These are phyloP conservation scores for Megalonaias nervosa DNA, from an alignment of 1,140 invertebrate species.

Conservation along the genomic window DNA sequence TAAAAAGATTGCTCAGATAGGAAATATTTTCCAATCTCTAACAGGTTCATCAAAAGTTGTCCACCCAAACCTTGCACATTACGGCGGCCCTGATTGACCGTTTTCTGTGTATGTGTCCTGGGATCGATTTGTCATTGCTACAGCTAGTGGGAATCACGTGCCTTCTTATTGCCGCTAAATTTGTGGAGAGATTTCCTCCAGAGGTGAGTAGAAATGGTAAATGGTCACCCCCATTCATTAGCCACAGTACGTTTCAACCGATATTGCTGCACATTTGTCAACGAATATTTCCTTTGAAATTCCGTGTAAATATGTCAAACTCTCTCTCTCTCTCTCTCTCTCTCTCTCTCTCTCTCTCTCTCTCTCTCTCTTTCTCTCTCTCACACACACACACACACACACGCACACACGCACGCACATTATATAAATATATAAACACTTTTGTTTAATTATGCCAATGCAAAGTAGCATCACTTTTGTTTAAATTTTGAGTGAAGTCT, in stretches of 20 bases:
- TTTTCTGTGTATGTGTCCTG: constrained; percentile 39
- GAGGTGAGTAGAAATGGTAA: constrained; percentile 41
- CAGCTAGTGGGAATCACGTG: constrained; percentile 67
- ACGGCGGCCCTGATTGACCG: constrained; percentile 59
- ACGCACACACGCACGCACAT: no score
- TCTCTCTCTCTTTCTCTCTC: no score
- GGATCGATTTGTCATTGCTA: constrained; percentile 36
- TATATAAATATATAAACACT: no score
- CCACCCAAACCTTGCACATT: constrained; percentile 63
- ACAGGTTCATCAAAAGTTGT: constrained; percentile 60
- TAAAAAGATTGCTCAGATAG: neutral
- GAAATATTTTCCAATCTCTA: neutral
- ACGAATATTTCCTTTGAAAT: no score
- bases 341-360: no score
- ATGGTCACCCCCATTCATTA: no score
- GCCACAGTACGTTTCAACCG: no score
- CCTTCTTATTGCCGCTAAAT: constrained; percentile 66
- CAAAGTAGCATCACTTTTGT: neutral
- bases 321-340: no score
- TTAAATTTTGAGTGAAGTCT: neutral
- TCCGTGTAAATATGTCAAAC: no score
- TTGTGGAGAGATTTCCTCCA: constrained; percentile 61
- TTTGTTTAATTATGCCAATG: no score
- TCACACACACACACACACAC: no score
- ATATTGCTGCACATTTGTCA: no score